Base-by-base conservation (phyloP, 1,140 invertebrate genomes). In the Heliconius congener region DNA sequence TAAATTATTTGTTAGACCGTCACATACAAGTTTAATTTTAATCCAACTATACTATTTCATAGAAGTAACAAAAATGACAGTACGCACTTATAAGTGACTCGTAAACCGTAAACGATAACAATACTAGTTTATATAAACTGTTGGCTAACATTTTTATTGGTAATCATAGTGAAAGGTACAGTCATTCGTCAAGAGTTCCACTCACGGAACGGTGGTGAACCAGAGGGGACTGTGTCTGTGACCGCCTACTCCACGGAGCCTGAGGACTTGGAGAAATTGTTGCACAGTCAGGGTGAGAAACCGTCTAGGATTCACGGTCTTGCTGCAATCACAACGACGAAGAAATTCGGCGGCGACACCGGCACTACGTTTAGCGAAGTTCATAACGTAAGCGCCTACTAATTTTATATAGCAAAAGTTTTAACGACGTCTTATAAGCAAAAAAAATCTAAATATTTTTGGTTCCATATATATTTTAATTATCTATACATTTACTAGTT, bases 161-260 rank as follows among this genome's bases (percentile, higher is more conserved):
- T 76, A 83, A 79, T 84, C 90, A 86, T 90, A 96, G 96, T 96
- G 88, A 96, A 96, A 95, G 96, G 96, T 77, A 96, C 96, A 76
- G 95, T 96, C 77, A 95, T 96, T 76, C 95, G 94, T 73, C 95
- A 96, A 92, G 95, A 96, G 89, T 96, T 95, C 86, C 96, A 96
- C 87, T 95, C 96, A 71, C 95, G 96, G 84, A 96, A 96, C 90
- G 96, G 96, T 71, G 93, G 96, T 52, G 95, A 96, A 85, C 96
- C 96, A 2, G 95, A 95, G 74, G 96, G 96, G 23, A 95, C 96
- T 80, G 95, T 97, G 55, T 96, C 96, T 71, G 95, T 96, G 71
- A 96, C 96, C 18, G 95, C 96, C 76, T 97, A 97, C 87, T 96
- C 96, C n/a, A 96, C 94, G 77, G 95, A 96, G 87, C 95, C 96